Conservation (phyloP, 2,888 invertebrate species). For the Apamea crenata region DNA sequence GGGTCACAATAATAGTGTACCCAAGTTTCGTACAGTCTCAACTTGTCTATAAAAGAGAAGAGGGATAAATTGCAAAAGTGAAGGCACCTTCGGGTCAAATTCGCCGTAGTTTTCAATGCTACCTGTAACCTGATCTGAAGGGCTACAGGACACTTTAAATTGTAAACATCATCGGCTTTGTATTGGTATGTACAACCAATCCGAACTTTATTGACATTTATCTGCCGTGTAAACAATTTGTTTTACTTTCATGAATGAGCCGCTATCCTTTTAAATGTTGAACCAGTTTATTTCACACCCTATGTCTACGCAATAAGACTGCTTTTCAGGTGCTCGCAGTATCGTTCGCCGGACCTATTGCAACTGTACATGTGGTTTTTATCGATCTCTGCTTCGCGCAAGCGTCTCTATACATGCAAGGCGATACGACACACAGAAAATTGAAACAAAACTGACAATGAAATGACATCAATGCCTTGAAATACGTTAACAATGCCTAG, state of each 20-base stretch:
- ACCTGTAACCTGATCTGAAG: slow-evolving; percentile 56
- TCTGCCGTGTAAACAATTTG: slow-evolving; percentile 73
- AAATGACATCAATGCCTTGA: slow-evolving; percentile 23
- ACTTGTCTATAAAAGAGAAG: slow-evolving; percentile 19
- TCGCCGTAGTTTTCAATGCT: slow-evolving; percentile 32
- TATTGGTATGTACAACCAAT: slow-evolving; percentile 60
- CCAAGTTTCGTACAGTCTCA: slow-evolving; percentile 13
- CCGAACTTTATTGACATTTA: slow-evolving; percentile 75
- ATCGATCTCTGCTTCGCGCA: slow-evolving; percentile 86
- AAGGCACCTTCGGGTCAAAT: slow-evolving; percentile 42
- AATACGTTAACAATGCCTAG: slow-evolving; percentile 18
- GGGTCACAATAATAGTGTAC: slow-evolving; percentile 9
- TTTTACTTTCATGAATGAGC: slow-evolving; percentile 73
- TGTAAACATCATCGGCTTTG: slow-evolving; percentile 63
- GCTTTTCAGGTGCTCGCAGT: slow-evolving; percentile 38
- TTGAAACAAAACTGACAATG: slow-evolving; percentile 34
- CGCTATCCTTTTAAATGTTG: slow-evolving; percentile 46
- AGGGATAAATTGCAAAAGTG: background rate
- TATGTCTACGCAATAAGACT: slow-evolving; percentile 58
- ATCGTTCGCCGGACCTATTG: slow-evolving; percentile 61
- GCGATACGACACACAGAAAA: slow-evolving; percentile 49
- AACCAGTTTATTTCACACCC: slow-evolving; percentile 60
- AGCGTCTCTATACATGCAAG: slow-evolving; percentile 75
- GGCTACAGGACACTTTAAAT: slow-evolving; percentile 54
- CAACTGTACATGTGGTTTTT: slow-evolving; percentile 69